Evolutionary conservation across 2,113 vertebrate genomes (phyloP), one percentile per base, ranked within the genome.

Genomic region (Tragelaphus buxtoni): DNA sequence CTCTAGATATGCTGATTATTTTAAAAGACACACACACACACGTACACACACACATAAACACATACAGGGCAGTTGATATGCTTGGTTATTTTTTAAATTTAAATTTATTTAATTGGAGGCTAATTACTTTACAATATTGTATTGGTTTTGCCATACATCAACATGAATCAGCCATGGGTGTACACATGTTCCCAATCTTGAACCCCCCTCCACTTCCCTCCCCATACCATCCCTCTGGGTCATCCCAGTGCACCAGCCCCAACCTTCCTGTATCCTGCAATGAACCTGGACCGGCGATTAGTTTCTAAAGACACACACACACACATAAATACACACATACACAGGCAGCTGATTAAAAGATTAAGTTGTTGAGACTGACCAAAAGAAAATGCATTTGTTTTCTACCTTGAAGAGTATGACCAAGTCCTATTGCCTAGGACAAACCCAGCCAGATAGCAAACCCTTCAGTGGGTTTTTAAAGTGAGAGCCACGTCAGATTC

Each of bases 381-480:
- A 45, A 93, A 94, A 84, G 39, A 86, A 96, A 92, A 81, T 65
- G 12, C 28, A 87, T 58, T 58, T 92, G 45, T 49, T 65, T 90
- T 22, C 13, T 91, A 47, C 22, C 32, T 91, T 20, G 11, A 87
- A 81, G 88, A 60, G 32, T 5, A 80, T 89, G 13, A 58, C 79
- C 79, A 56, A 93, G 16, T 81, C 13, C 47, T 92, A 63, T 3
- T 83, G 35, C 17, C 45, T 72, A 74, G 26, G 58, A 85, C 9
- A 65, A 94, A 97, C 28, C 55, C 53, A 55, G 16, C 53, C 53
- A 55, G 16, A 69, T 80, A 95, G 32, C 20, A 93, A 86, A 87
- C 9, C 55, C 72, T 91, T 88, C 30, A 28, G 45, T 82, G 30
- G 30, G 77, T 56, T 92, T 98, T 97, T 65, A 56, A 96, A 94